Evolutionary conservation across 1,140 invertebrate species (phyloP).

Genomic region (Forficula auricularia): DNA sequence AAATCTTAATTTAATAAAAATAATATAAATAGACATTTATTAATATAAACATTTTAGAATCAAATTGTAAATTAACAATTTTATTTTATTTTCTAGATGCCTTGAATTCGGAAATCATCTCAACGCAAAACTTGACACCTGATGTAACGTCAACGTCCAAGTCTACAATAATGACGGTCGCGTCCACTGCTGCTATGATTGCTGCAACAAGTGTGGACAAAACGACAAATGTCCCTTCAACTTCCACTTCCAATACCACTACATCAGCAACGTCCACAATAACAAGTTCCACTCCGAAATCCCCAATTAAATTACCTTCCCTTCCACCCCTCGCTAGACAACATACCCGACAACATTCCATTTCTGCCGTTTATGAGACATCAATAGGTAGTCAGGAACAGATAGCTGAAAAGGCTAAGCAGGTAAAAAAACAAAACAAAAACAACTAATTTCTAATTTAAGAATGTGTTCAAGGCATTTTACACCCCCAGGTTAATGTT

Average conservation of each 20-base stretch:
- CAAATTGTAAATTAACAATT: no score
- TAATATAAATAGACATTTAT: no score
- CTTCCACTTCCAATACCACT: slow-evolving; percentile 11
- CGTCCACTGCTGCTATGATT: slow-evolving; percentile 14
- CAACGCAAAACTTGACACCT: no score
- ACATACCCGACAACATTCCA: slow-evolving; percentile 19
- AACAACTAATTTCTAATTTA: no score
- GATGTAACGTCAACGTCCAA: no score
- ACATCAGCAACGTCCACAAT: slow-evolving; percentile 8
- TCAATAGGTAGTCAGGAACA: slow-evolving; percentile 44
- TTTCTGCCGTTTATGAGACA: slow-evolving; percentile 34
- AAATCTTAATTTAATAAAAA: no score
- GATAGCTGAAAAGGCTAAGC: slow-evolving; percentile 75
- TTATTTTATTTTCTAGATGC: no score
- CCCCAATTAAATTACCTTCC: slow-evolving; percentile 6
- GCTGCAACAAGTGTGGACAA: slow-evolving; percentile 14
- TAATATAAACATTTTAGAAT: no score
- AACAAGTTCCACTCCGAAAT: slow-evolving; percentile 5
- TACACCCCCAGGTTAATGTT: no score
- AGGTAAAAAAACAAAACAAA: no score
- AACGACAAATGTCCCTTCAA: slow-evolving; percentile 17
- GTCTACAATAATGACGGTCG: slow-evolving; percentile 11
- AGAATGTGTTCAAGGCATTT: no score
- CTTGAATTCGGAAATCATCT: no score
- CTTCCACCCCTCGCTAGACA: slow-evolving; percentile 6